Evolutionary conservation across 2,797 vertebrate species (phyloP).

Genomic region (Denticeps clupeoides): DNA sequence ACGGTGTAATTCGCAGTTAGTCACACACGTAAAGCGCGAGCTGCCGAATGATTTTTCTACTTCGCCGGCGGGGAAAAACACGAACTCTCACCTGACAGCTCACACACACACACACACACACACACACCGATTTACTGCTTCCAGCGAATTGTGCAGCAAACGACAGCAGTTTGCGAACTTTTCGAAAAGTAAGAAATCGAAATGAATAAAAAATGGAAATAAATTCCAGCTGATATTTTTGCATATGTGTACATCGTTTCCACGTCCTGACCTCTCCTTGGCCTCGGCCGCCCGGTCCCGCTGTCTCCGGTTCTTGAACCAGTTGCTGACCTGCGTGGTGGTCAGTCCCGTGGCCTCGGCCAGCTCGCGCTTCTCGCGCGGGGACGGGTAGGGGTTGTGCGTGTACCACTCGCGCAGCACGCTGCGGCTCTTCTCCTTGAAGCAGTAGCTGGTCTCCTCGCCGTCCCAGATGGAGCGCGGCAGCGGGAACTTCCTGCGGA

Average conservation of each 20-base stretch:
- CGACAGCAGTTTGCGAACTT: no score
- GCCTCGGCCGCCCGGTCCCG: slow-evolving; percentile 83
- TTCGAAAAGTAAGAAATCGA: no score
- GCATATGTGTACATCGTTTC: slow-evolving; percentile 12
- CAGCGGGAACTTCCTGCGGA: slow-evolving; percentile 86
- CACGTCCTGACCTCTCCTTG: slow-evolving; percentile 70
- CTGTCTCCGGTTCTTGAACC: slow-evolving; percentile 89
- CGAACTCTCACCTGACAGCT: no score
- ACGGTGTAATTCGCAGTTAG: slow-evolving; percentile 23
- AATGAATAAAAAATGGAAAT: no score
- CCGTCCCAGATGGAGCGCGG: slow-evolving; percentile 91
- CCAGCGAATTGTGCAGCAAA: no score
- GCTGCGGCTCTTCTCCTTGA: slow-evolving; percentile 91
- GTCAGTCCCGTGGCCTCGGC: slow-evolving; percentile 71
- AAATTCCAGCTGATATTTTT: no score
- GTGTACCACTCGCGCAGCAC: slow-evolving; percentile 89
- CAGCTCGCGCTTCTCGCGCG: slow-evolving; percentile 79
- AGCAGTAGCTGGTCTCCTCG: slow-evolving; percentile 94
- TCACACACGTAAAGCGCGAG: slow-evolving; percentile 28
- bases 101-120: no score
- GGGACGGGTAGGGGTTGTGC: slow-evolving; percentile 75
- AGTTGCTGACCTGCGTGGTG: slow-evolving; percentile 87
- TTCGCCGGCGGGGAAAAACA: slow-evolving; percentile 56
- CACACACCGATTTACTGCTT: no score
- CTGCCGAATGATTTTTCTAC: slow-evolving; percentile 55